Conservation (phyloP, 2,888 invertebrate genomes). For the Dasysyrphus albostriatus region DNA sequence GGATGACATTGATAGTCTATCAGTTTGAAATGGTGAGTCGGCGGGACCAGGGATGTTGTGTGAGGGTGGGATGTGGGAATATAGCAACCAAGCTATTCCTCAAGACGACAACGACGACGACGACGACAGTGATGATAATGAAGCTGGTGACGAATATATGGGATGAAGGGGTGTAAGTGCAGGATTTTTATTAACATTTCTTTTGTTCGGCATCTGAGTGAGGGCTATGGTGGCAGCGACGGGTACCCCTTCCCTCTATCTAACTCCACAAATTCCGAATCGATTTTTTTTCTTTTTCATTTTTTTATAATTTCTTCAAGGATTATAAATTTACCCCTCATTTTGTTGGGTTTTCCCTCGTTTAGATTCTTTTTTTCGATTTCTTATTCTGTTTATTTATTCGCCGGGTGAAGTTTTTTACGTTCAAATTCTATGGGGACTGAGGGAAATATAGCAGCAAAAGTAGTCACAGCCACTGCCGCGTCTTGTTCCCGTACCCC, state of each 20-base stretch:
- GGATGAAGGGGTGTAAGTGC: constrained; percentile 42
- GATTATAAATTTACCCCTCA: constrained; percentile 55
- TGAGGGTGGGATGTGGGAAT: not conserved
- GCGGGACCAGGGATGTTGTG: not conserved
- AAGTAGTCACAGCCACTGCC: constrained; percentile 14
- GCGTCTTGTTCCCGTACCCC: not conserved
- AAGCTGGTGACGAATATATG: constrained; percentile 60
- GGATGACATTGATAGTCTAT: constrained; percentile 51
- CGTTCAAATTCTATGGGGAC: not conserved
- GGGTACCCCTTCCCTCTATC: not conserved
- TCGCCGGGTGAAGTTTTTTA: constrained; percentile 46
- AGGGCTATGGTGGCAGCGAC: not conserved
- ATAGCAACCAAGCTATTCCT: not conserved
- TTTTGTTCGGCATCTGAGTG: constrained; percentile 16
- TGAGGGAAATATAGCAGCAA: not conserved
- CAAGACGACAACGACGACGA: constrained; percentile 10
- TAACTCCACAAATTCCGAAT: constrained; percentile 25
- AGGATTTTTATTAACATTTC: constrained; percentile 44
- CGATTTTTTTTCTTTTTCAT: constrained; percentile 54
- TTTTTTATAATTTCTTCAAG: constrained; percentile 41
- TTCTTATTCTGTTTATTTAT: constrained; percentile 64
- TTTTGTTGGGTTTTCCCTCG: constrained; percentile 39
- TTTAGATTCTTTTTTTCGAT: constrained; percentile 45
- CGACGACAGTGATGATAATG: constrained; percentile 53
- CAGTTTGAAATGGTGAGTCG: constrained; percentile 12